A percentile compares a stretch with the other conserved stretches of the same genome.
Evolutionary conservation across 2,113 vertebrate genomes (phyloP).

Genomic region (Excalfactoria chinensis): DNA sequence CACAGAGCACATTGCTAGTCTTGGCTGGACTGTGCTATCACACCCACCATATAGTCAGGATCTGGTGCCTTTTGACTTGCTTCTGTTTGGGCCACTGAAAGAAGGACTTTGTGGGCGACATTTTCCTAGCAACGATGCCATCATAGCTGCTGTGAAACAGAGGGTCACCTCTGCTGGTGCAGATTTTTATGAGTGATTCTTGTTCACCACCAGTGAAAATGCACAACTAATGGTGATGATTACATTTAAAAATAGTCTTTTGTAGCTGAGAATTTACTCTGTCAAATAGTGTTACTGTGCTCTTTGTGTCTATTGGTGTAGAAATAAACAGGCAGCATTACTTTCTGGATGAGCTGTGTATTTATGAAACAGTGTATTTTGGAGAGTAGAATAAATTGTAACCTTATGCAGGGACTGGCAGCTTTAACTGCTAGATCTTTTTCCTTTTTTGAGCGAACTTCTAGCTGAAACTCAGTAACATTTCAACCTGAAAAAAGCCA

Average conservation of each 20-base stretch:
- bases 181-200: background rate
- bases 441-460: background rate
- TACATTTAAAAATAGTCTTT: background rate
- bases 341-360: background rate
- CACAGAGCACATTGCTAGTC: background rate
- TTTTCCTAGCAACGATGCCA: background rate
- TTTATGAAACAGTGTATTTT: background rate
- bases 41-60: background rate
- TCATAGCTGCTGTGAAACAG: background rate
- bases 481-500: rapidly evolving
- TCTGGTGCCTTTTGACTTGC: background rate
- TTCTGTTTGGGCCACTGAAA: background rate
- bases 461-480: background rate
- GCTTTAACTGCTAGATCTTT: background rate
- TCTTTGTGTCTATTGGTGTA: background rate
- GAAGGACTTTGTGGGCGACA: too few species aligned
- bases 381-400: background rate
- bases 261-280: background rate
- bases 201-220: background rate
- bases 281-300: background rate
- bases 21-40: background rate
- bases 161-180: too few species aligned
- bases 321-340: background rate
- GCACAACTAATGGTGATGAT: background rate
- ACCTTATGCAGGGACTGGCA: background rate